Evolutionary conservation across 2,113 vertebrate species (phyloP).

Genomic region (Dipodomys merriami): DNA sequence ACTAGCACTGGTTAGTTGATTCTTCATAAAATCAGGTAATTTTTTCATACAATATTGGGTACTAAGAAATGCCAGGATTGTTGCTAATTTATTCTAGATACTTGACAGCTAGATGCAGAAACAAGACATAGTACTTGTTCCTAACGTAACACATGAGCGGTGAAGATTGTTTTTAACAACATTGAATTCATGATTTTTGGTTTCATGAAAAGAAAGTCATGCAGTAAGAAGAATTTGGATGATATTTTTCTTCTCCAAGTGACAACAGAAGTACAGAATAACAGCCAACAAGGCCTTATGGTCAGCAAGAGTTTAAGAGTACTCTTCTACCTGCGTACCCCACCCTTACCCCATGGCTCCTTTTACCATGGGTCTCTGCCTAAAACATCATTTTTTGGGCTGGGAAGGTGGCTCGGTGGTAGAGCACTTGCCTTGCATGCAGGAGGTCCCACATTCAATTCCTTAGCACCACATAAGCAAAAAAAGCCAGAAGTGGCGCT

Average conservation of each 20-base stretch:
- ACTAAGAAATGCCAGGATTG: background rate
- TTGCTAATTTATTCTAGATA: background rate
- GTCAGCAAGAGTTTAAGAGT: background rate
- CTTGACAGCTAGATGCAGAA: background rate
- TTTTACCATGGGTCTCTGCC: background rate
- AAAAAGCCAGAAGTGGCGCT: too few species aligned
- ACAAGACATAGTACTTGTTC: background rate
- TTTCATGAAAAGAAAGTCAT: constrained; percentile 11
- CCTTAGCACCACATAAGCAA: too few species aligned
- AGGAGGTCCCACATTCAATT: too few species aligned
- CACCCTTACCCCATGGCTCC: background rate
- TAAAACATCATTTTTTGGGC: background rate
- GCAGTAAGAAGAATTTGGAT: background rate
- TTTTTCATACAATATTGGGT: background rate
- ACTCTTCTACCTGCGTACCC: background rate
- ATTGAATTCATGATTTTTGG: background rate
- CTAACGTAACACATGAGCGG: background rate
- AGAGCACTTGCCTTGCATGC: too few species aligned
- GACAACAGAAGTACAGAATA: background rate
- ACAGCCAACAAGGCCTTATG: background rate
- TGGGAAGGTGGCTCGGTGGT: too few species aligned
- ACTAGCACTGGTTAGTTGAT: background rate
- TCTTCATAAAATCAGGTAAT: background rate
- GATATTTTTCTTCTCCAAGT: background rate
- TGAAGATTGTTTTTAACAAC: background rate